Base-by-base conservation (phyloP, 2,888 invertebrate species). In the Euplexia lucipara region DNA sequence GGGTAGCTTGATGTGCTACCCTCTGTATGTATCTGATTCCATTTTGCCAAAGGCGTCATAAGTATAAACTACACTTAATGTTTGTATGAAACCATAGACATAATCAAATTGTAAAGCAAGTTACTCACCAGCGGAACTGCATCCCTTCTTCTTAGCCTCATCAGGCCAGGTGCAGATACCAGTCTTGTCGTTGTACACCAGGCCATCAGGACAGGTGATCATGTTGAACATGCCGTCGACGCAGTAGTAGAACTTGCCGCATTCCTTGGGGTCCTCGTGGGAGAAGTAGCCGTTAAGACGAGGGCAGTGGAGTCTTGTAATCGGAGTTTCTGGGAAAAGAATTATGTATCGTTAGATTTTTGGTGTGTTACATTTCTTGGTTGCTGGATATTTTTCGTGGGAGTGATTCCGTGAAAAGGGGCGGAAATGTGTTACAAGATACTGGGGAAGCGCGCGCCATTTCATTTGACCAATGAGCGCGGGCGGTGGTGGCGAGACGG, bases 121-220 rank as follows among this genome's bases (percentile, higher is more conserved):
- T 16, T 20, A 68, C 84, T 83, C 86, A 97, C 97, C 97, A 94
- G 97, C 96, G 9, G 98, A 97, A 3, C 97, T 97, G 88, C 98
- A 98, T 14, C 98, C 98, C 86, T 96, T 96, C 91, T 98, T 97
- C 88, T 98, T 98, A 8, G 98, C 98, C 88, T 98, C 98, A 94
- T 98, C 98, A 0, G 98, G 97, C 98, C 98, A 98, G 20, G 98
- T 98, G 91, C 98, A 98, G 83, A 98, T 98, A 70, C 98, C 98
- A 44, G 97, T 97, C 89, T 97, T 97, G 79, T 98, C 97, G 85
- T 98, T 98, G 93, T 98, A 98, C 12, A 98, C 98, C 60, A 99
- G 92, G 0, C 98, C 98, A 48, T 96, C 96, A 0, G 98, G 98
- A 73, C 98, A 99, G 0, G 97, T 98, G 88, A 98, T 98, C 97